Base-by-base conservation (phyloP, 2,797 vertebrate genomes). In the Oophaga sylvatica region DNA sequence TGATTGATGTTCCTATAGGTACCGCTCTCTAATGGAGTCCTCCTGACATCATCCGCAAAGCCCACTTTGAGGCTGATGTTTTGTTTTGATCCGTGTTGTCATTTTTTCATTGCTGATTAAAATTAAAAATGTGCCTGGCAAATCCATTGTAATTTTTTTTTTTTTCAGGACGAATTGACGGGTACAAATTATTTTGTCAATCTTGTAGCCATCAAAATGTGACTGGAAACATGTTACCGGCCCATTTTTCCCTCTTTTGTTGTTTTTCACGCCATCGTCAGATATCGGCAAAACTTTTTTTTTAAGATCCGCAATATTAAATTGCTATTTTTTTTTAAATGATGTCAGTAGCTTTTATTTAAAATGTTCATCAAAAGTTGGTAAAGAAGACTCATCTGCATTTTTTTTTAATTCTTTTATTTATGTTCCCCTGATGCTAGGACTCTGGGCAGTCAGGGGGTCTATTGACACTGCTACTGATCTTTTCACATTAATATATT, bases 81-180 rank as follows among this genome's bases (percentile, higher is more conserved):
- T 98, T 98, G 97, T 99, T 99, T 96, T 99, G 98, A 99, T 98
- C 97, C 95, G 92, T 94, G 96, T 95, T 97, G 98, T 98, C 98
- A 98, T 96, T 99, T 97, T 97, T 96, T 96, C 96, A 96, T 95
- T 96, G 96, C 97, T 97, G 97, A 99, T 99, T 98, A 99, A 98
- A 98, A 97, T 96, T 95, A 96, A 97, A 96, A 95, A 95, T 97
- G 96, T 93, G 95, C 94, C 92, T 95, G 95, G 95, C 93, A 95
- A 96, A 93, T 97, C 96, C 96, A 96, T 95, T 95, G 95, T 96
- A 96, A 96, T 29, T 82, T 85, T 67, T 81, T 89, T 78, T 77
- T 94, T 93, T 95, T 92, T 93, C 90, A 94, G 94, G 94, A 95
- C 95, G 95, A 96, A 97, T 96, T 95, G 94, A 97, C 94, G 96